Percentiles rank a stretch among this genome's conserved stretches.
phyloP scores from a whole-genome alignment of 2,113 vertebrate genomes.

The Vulpes vulpes region DNA sequence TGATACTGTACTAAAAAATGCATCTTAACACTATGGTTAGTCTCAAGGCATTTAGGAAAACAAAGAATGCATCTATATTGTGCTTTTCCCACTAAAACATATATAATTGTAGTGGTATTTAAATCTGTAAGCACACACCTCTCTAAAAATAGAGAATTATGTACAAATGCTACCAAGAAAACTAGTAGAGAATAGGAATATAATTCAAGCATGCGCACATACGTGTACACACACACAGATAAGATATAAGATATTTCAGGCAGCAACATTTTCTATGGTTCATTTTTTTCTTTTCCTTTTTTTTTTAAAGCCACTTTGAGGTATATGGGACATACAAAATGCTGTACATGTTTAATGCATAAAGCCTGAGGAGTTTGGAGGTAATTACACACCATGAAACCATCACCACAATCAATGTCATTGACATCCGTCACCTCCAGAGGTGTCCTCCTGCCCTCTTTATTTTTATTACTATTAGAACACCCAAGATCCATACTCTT shows the following conservation, averaged over 20 bases:
- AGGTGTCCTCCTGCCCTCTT: not conserved
- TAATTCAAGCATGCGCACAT: not conserved
- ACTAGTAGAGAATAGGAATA: not conserved
- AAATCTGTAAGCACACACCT: not conserved
- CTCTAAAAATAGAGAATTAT: not conserved
- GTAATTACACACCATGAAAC: not conserved
- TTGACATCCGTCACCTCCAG: not conserved
- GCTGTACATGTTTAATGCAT: not conserved
- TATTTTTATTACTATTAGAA: not conserved
- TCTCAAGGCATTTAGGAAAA: not conserved
- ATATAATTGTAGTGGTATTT: not conserved
- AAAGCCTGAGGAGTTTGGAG: not conserved
- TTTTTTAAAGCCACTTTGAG: not conserved
- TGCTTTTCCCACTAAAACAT: not conserved
- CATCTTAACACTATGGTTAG: not conserved
- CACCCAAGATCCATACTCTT: not conserved
- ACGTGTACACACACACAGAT: not conserved
- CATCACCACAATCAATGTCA: not conserved
- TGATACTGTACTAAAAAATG: not conserved
- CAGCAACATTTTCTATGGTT: not conserved
- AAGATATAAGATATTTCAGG: not conserved
- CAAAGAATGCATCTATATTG: too few species aligned
- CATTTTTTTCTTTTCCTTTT: not conserved
- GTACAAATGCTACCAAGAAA: not conserved
- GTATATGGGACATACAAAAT: not conserved